Conservation (phyloP, 2,113 vertebrate species). For the Gnathonemus longibarbis region DNA sequence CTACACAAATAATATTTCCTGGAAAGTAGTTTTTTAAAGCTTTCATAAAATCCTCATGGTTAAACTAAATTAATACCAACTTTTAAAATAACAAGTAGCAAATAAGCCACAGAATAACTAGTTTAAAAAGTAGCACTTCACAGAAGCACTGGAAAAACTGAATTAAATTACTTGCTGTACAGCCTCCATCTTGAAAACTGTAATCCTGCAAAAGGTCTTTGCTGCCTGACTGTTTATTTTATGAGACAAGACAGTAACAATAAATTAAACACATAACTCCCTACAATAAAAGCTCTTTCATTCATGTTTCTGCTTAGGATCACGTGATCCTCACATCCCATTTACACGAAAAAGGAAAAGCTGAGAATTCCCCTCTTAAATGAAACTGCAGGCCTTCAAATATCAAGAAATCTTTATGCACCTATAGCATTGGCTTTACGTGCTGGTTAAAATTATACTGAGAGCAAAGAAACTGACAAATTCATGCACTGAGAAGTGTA, state of each 20-base stretch:
- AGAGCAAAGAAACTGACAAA: not conserved
- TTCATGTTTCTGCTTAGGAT: not conserved
- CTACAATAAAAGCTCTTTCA: constrained; percentile 1
- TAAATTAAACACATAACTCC: not conserved
- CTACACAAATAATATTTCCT: not conserved
- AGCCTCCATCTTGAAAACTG: not conserved
- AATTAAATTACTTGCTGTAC: not conserved
- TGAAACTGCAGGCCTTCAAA: not conserved
- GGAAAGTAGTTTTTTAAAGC: not conserved
- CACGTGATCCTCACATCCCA: not conserved
- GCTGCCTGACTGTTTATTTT: not conserved
- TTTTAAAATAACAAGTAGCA: not conserved
- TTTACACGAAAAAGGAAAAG: not conserved
- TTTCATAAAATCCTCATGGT: not conserved
- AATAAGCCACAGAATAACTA: not conserved
- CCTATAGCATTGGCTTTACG: not conserved
- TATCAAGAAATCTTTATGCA: not conserved
- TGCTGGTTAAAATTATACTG: not conserved
- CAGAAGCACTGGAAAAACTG: not conserved
- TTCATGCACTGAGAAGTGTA: not conserved
- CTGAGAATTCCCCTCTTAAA: not conserved
- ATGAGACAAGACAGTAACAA: not conserved
- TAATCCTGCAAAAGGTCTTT: not conserved
- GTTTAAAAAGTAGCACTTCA: not conserved
- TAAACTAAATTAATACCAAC: not conserved